These are phyloP conservation scores for Drosophila nr. perissopoda DNA, from an alignment of 2,888 invertebrate species.

Conservation along the genomic window DNA sequence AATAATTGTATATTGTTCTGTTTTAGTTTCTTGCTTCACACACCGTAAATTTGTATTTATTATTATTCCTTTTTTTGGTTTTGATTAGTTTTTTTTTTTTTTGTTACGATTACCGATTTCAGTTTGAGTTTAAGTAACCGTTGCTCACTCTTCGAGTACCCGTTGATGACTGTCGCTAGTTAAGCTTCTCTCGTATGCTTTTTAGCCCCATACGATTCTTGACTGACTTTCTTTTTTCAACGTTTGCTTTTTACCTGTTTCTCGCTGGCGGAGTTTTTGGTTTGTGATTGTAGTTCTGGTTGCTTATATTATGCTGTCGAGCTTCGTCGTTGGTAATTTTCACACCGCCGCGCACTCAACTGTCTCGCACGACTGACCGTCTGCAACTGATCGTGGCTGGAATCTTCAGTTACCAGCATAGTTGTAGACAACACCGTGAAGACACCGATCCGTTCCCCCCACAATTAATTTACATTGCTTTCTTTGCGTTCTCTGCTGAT, in stretches of 20 bases:
- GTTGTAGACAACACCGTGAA: constrained; percentile 57
- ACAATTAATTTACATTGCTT: constrained; percentile 66
- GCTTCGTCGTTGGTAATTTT: constrained; percentile 65
- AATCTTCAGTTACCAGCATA: constrained; percentile 82
- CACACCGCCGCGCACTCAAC: constrained; percentile 82
- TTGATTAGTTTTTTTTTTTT: constrained; percentile 8
- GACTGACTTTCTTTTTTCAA: constrained; percentile 68
- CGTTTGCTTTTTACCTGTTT: constrained; percentile 66
- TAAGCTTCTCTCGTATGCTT: constrained; percentile 81
- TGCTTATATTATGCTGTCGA: constrained; percentile 52
- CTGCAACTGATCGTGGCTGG: constrained; percentile 82
- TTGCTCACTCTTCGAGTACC: constrained; percentile 70
- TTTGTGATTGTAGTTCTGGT: constrained; percentile 58
- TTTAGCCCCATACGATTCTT: constrained; percentile 73
- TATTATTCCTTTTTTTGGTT: constrained; percentile 17
- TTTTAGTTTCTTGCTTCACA: constrained; percentile 45
- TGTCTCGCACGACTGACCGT: constrained; percentile 82
- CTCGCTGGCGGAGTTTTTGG: constrained; percentile 68
- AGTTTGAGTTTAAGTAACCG: constrained; percentile 44
- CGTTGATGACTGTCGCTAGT: constrained; percentile 80
- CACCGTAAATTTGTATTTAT: constrained; percentile 31
- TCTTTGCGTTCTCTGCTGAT: constrained; percentile 55
- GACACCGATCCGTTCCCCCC: constrained; percentile 16
- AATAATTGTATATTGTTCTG: constrained; percentile 27
- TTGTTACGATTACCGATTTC: constrained; percentile 49